Conservation (phyloP, 2,113 vertebrate species). For the Centropristis striata region DNA sequence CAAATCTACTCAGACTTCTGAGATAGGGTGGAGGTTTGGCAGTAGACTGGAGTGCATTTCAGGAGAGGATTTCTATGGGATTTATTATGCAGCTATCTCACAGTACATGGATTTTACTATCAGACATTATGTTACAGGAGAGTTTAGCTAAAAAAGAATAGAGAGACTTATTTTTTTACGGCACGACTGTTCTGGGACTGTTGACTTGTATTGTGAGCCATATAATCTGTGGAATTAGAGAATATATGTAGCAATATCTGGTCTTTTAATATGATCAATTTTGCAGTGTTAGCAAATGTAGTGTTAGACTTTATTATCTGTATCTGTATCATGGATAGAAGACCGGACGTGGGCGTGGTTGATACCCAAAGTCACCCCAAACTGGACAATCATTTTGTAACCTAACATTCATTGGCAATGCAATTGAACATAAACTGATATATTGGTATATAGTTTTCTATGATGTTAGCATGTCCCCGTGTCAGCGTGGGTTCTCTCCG, state of each 20-base stretch:
- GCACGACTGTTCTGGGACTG: neutral
- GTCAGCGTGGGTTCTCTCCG: too few species aligned
- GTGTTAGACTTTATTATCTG: too few species aligned
- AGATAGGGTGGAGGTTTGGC: neutral
- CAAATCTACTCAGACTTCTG: neutral
- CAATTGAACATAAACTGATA: too few species aligned
- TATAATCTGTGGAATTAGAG: neutral
- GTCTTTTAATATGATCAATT: neutral
- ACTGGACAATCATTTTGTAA: too few species aligned
- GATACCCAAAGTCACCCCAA: too few species aligned
- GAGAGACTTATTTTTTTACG: constrained; percentile 23
- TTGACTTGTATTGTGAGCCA: constrained; percentile 1
- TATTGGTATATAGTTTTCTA: too few species aligned
- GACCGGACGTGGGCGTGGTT: too few species aligned
- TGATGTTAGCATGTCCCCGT: too few species aligned
- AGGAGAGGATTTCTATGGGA: neutral
- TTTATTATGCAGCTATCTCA: constrained; percentile 33
- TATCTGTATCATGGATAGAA: too few species aligned
- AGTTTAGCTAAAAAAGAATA: neutral
- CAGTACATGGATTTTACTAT: constrained; percentile 16
- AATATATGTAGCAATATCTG: neutral
- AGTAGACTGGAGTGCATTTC: neutral
- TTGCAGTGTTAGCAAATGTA: neutral
- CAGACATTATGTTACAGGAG: constrained; percentile 5
- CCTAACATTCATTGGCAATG: too few species aligned